phyloP scores from a whole-genome alignment of 2,113 vertebrate genomes.

The Platysternon megacephalum region DNA sequence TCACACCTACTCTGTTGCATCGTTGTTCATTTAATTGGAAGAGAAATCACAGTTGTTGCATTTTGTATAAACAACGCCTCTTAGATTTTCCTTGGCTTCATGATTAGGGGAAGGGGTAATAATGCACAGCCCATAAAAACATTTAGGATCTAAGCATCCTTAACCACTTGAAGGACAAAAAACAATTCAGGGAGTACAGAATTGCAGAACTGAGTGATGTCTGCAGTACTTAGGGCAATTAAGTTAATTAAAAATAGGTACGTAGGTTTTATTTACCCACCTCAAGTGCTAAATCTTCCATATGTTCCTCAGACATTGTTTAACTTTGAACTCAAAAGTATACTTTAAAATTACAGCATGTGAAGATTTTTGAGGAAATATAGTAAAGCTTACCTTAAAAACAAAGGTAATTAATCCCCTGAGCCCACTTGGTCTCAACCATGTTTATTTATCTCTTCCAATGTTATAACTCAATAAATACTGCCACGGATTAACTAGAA shows the following conservation, averaged over 20 bases:
- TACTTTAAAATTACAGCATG: constrained; percentile 53
- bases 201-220: not conserved
- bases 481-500: constrained; percentile 35
- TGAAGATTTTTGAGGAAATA: constrained; percentile 76
- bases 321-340: constrained; percentile 55
- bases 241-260: constrained; percentile 39
- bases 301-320: constrained; percentile 61
- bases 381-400: constrained; percentile 61
- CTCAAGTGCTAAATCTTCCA: constrained; percentile 37
- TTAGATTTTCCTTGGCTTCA: accelerated
- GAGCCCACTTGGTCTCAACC: not conserved
- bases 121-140: not conserved
- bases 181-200: not conserved
- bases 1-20: not conserved
- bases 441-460: constrained; percentile 40
- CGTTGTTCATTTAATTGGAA: not conserved
- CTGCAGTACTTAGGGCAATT: constrained; percentile 6
- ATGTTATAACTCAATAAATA: constrained; percentile 52
- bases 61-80: not conserved
- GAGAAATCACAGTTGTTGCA: not conserved
- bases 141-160: not conserved
- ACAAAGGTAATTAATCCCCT: constrained; percentile 42
- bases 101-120: not conserved
- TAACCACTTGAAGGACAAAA: not conserved
- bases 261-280: constrained; percentile 30